Evolutionary conservation across 2,113 vertebrate species (phyloP).

Genomic region (Cynoglossus semilaevis): DNA sequence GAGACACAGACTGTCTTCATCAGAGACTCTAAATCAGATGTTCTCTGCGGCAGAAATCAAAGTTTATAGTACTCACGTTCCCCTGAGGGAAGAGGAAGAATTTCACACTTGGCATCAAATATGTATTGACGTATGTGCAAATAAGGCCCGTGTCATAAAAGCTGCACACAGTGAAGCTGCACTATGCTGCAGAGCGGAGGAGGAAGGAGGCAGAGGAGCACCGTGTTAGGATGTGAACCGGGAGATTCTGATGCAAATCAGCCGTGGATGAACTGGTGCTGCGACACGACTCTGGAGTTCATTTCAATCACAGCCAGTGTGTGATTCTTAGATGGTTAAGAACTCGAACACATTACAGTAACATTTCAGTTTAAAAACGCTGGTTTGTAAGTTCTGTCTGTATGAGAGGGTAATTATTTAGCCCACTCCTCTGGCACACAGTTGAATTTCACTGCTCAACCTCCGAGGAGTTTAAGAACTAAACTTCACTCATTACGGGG

Average conservation of each 20-base stretch:
- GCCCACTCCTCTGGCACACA: too few relatives aligned
- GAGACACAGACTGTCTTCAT: slow-evolving; percentile 10
- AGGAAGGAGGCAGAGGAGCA: not conserved
- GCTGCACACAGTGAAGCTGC: slow-evolving; percentile 2
- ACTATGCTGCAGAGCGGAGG: slow-evolving; percentile 1
- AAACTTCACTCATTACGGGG: too few relatives aligned
- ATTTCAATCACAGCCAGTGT: not conserved
- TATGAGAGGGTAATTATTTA: too few relatives aligned
- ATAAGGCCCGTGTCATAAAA: slow-evolving; percentile 6
- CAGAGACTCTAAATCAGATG: slow-evolving; percentile 10
- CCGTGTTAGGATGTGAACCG: too few relatives aligned
- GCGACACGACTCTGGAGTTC: not conserved
- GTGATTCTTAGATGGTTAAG: too few relatives aligned
- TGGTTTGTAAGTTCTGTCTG: too few relatives aligned
- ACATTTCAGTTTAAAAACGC: too few relatives aligned
- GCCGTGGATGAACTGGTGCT: slow-evolving; percentile 9
- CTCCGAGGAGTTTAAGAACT: too few relatives aligned
- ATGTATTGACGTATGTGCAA: slow-evolving; percentile 7
- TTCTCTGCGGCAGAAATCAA: slow-evolving; percentile 16
- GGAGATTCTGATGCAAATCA: not conserved
- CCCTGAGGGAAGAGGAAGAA: slow-evolving; percentile 2
- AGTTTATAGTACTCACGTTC: slow-evolving; percentile 10
- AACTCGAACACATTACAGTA: too few relatives aligned
- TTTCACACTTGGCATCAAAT: slow-evolving; percentile 8
- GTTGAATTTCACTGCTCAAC: too few relatives aligned